Evolutionary conservation across 2,888 invertebrate genomes (phyloP), one percentile per base, ranked within the genome.

Genomic region (Athripsodes cinereus): DNA sequence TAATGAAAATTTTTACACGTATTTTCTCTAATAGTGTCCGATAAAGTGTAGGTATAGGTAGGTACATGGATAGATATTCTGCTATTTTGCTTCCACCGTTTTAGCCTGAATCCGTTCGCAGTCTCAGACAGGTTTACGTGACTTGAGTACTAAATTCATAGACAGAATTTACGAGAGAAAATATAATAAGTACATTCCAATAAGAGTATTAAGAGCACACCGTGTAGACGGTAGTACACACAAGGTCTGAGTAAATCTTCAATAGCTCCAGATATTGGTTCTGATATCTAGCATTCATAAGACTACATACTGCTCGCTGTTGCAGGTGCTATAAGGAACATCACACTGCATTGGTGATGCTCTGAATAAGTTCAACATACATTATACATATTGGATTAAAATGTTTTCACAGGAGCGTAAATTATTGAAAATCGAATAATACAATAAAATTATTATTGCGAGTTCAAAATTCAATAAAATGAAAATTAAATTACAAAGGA

Each of bases 1-100:
- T 40, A 40, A 40, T 40, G 40, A 40, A 40, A 40, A 40, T 40
- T 40, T 40, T 40, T 40, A 40, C 40, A 40, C 40, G 40, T 40
- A 8, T 31, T 13, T 16, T 16, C 40, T 16, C 13, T 40, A 40
- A 40, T 40, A 40, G 40, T 40, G 40, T 40, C 40, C 40, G 40
- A 40, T 40, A 40, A 16, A 40, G 40, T 40, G n/a, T n/a, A n/a
- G n/a, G n/a, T n/a, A n/a, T n/a, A n/a, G n/a, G n/a, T n/a, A n/a
- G n/a, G n/a, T n/a, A n/a, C n/a, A n/a, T n/a, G 5, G 40, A 13
- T 13, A 40, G 2, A 16, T 40, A 40, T 40, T 40, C 26, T 26
- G 10, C 26, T 10, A 10, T 26, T 26, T 26, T 10, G 26, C 26
- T 26, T 40, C 13, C 13, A 8, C 40, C 40, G 13, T 40, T 40